phyloP scores from a whole-genome alignment of 2,888 invertebrate species.

The Stenodema calcarata region DNA sequence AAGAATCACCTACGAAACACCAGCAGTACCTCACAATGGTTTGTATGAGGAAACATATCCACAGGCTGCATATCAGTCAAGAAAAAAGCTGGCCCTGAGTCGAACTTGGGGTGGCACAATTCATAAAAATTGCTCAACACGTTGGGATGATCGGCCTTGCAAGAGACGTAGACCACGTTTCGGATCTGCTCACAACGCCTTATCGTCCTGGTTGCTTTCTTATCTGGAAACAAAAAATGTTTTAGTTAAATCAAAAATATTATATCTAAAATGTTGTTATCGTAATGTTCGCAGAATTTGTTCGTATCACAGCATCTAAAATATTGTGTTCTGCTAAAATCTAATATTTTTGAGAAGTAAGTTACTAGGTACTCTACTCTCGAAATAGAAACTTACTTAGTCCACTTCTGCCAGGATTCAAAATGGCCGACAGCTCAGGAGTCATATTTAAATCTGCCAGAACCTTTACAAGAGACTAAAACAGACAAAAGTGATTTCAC shows the following conservation, averaged over 20 bases:
- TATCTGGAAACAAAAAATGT: too few relatives aligned
- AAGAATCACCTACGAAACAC: conserved; percentile 68
- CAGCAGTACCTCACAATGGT: conserved; percentile 88
- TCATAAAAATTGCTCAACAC: conserved; percentile 85
- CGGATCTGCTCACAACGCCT: conserved; percentile 76
- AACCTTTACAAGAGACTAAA: conserved; percentile 56
- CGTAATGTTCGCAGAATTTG: too few relatives aligned
- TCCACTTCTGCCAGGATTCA: conserved; percentile 97
- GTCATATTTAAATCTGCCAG: conserved; percentile 56
- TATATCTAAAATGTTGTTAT: too few relatives aligned
- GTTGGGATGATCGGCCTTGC: conserved; percentile 78
- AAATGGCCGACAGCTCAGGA: conserved; percentile 78
- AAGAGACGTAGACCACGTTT: conserved; percentile 89
- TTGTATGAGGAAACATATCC: conserved; percentile 96
- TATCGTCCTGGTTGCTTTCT: conserved; percentile 66
- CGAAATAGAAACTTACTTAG: conserved; percentile 71
- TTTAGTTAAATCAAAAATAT: too few relatives aligned
- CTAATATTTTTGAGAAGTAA: neutral
- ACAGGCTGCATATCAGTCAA: conserved; percentile 84
- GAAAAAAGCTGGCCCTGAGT: conserved; percentile 76
- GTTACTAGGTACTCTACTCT: neutral
- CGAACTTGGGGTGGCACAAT: conserved; percentile 79
- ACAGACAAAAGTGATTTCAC: neutral
- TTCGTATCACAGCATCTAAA: too few relatives aligned
- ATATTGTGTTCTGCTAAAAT: too few relatives aligned